Evolutionary conservation across 2,888 invertebrate genomes (phyloP), one percentile per base, ranked within the genome.

Genomic region (Tetranychus truncatus): DNA sequence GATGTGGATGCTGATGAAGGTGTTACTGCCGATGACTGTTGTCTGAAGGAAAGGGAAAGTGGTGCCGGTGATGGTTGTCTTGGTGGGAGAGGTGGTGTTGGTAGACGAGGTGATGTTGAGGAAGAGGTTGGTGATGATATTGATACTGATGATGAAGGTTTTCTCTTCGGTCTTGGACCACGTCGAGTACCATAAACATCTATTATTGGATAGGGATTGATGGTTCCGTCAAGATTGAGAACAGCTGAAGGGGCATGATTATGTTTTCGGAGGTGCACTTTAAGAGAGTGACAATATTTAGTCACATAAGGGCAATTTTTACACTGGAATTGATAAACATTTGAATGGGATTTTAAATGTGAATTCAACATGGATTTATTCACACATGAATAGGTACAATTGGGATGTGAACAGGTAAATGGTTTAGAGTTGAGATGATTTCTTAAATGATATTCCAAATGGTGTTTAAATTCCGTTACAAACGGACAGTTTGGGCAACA

Each of bases 361-460:
- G 95, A 95, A 84, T 95, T 97, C 75, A 99, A 86, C 99, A 99
- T 99, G 0, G 96, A 96, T 82, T 95, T 95, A 84, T 95, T 96
- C n/a, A 95, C 95, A 82, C 95, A 96, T 0, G 89, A 87, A 81
- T 94, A 94, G 21, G 87, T 86, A 82, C 96, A 97, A 81, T 92
- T 89, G 78, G 87, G 87, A 55, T 15, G 15, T 7, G 55, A 55
- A 83, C 96, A 97, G 82, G 91, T 91, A 85, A 91, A 96, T 1
- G 97, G 97, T 82, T 99, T 99, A 0, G 91, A 89, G 66, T 95
- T 94, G 80, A 89, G 87, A 83, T 99, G 99, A 82, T 96, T 96
- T 71, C 93, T 87, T 82, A 95, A 87, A 82, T 96, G 99, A 81
- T 97, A 99, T 82, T 97, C 96, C 77, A 97, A 84, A 80, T 99